Base-by-base conservation (phyloP, 2,113 vertebrate genomes). In the Rhinolophus sinicus region DNA sequence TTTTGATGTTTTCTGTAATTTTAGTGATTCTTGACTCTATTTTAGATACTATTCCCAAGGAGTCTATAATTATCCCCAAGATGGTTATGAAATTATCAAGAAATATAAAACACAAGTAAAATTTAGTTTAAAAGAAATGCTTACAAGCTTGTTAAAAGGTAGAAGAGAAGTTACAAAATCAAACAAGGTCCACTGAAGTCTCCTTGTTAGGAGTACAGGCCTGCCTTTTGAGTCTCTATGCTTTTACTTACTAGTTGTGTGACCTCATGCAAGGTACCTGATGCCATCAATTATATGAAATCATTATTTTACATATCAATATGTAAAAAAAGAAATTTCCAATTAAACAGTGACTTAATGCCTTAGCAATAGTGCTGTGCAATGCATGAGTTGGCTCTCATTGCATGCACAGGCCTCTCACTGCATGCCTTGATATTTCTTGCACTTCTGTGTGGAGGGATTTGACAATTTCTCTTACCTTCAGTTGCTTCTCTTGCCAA, bases 51-150 rank as follows among this genome's bases (percentile, higher is more conserved):
- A 22, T 35, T 88, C 16, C n/a, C 67, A 86, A 93, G 28, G 58
- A 91, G 15, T 84, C 67, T 88, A 52, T 18, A 94, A 24, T 73
- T 38, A 86, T 67, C 22, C 22, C 38, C 60, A 10, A 81, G 50
- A 87, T 62, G 22, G 50, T 84, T 28, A 87, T 84, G 50, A 93
- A 77, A 72, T 88, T 90, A 70, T 56, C 26, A 90, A 80, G 87
- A 84, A 77, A 72, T 35, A 58, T 47, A 72, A 70, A 90, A 47
- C 7, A 40, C 2, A 40, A 69, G 16, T 47, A 80, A 67, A 77
- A 60, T 93, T 95, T 94, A 54, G 50, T 77, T 92, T 96, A 54
- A 82, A 93, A 95, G n/a, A 80, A 65, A 92, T 54, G 13, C 40
- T 70, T 93, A 62, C 2, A 75, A 69, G 21, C 33, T 78, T 95